Percentiles rank a stretch among this genome's conserved stretches.
Conservation (phyloP, 2,888 invertebrate genomes). For the Criorhina ranunculi region DNA sequence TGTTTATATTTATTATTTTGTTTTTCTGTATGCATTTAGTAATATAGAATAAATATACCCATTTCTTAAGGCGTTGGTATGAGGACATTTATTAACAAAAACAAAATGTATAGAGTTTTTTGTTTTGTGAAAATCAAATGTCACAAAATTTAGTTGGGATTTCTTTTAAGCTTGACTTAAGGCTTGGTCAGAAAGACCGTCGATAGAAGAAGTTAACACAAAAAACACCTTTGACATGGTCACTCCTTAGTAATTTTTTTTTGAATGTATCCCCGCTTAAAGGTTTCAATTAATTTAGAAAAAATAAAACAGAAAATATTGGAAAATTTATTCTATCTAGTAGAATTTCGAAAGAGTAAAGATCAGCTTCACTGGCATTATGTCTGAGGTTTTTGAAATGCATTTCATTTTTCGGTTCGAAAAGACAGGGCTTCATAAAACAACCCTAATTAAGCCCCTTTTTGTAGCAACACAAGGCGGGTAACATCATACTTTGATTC, state of each 20-base stretch:
- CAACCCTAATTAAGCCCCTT: no score
- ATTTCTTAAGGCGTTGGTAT: slow-evolving; percentile 53
- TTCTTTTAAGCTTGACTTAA: slow-evolving; percentile 25
- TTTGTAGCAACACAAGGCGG: no score
- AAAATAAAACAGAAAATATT: neutral
- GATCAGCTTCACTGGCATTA: no score
- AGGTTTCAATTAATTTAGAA: neutral
- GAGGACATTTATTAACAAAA: slow-evolving; percentile 16
- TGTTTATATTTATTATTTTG: slow-evolving; percentile 14
- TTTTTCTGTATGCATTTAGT: slow-evolving; percentile 9
- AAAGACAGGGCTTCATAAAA: no score
- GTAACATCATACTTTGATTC: no score
- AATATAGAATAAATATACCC: slow-evolving; percentile 39
- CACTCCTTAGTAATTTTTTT: neutral
- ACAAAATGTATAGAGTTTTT: neutral
- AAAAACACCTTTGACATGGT: neutral
- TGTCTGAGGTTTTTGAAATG: no score
- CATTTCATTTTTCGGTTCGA: no score
- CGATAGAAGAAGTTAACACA: neutral
- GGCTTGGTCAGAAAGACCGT: slow-evolving; percentile 30
- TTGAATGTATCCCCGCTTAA: neutral
- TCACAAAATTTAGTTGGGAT: neutral
- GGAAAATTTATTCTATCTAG: neutral
- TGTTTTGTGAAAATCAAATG: neutral
- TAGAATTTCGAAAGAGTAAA: slow-evolving; percentile 18